Base-by-base conservation (phyloP, 2,888 invertebrate species). In the Allophyes oxyacanthae region DNA sequence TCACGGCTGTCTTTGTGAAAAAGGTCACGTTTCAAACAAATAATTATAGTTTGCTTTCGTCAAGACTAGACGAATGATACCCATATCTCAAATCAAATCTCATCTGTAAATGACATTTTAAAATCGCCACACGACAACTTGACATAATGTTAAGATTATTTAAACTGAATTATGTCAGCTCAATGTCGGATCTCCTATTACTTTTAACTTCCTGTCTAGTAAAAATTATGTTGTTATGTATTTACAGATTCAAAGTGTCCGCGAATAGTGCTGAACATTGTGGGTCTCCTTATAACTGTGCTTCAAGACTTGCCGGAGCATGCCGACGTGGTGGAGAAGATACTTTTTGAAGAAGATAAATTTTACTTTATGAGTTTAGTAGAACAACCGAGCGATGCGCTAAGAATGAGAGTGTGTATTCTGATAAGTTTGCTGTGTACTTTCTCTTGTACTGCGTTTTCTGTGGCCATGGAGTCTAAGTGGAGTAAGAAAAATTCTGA, bases 281-380 rank as follows among this genome's bases (percentile, higher is more conserved):
- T 97, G 25, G 97, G 97, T 0, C 94, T 97, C 28, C 91, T 98
- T 7, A 96, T 96, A 48, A 96, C 97, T 9, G 95, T 97, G 3
- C 86, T 98, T 11, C 95, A 97, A 69, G 96, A 96, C 58, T 87
- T 96, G 13, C 97, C 98, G 0, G 97, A 97, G 79, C 96, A 97
- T 81, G 96, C 96, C 0, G 96, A 96, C 56, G 92, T 97, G 0
- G 96, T 98, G 0, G 97, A 97, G 79, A 95, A 95, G 75, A 95
- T 98, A 58, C 89, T 97, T 5, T 91, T 96, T 55, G 95, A 95
- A 34, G 90, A 93, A 56, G 67, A 87, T 1, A 87, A 88, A 3
- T 90, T 89, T 53, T 93, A 95, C 77, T 94, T 96, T 58, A 84
- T 95, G 34, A 83, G 82, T 28, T 90, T 96, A 46, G 83, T 96